These are phyloP conservation scores for Microctonus hyperodae DNA, from an alignment of 2,888 invertebrate genomes.

Conservation along the genomic window DNA sequence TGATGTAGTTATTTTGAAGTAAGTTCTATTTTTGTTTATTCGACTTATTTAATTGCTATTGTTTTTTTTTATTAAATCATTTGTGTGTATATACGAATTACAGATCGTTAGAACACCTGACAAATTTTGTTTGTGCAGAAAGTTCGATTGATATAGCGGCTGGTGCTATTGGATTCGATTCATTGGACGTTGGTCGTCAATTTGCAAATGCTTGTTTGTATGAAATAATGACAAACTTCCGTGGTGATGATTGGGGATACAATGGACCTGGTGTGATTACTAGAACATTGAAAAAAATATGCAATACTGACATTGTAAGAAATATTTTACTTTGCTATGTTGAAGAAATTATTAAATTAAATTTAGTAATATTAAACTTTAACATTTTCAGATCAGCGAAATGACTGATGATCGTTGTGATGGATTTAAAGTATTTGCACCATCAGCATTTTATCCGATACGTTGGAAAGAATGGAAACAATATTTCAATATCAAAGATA, in stretches of 20 bases:
- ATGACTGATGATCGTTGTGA: conserved; percentile 67
- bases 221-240: conserved; percentile 63
- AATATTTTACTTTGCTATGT: conserved; percentile 19
- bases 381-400: conserved; percentile 55
- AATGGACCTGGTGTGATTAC: conserved; percentile 72
- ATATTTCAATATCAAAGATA: conserved; percentile 66
- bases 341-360: no score
- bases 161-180: conserved; percentile 70
- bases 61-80: background rate
- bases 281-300: conserved; percentile 46
- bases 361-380: no score
- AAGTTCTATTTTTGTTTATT: background rate
- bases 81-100: background rate
- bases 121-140: conserved; percentile 70
- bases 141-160: conserved; percentile 67
- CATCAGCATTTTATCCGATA: conserved; percentile 72
- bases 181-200: conserved; percentile 65
- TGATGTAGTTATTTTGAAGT: conserved; percentile 69
- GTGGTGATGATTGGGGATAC: conserved; percentile 65
- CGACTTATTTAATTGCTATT: background rate
- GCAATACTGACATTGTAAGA: background rate
- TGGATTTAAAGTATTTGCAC: conserved; percentile 71
- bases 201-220: conserved; percentile 65
- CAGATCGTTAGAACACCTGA: conserved; percentile 65
- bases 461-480: conserved; percentile 68